These are phyloP conservation scores for Panthera leo DNA, from an alignment of 2,113 vertebrate species.

Conservation along the genomic window DNA sequence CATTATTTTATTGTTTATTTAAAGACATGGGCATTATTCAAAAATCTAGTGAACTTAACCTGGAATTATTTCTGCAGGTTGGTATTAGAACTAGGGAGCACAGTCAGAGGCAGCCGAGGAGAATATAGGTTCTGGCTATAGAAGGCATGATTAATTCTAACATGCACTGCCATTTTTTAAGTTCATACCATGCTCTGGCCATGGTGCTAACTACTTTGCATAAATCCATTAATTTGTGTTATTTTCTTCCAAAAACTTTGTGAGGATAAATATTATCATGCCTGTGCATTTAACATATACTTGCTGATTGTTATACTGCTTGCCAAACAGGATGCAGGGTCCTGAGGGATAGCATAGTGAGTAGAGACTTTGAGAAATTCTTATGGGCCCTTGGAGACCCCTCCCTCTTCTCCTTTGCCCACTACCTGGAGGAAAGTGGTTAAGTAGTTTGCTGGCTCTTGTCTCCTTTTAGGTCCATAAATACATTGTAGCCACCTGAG, in stretches of 20 bases:
- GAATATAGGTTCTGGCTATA: not conserved
- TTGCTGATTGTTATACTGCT: not conserved
- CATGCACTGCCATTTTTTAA: not conserved
- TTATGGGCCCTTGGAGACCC: not conserved
- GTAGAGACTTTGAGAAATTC: not conserved
- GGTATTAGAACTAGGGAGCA: not conserved
- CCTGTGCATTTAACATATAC: not conserved
- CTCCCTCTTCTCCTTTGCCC: not conserved
- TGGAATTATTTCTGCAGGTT: conserved; percentile 9
- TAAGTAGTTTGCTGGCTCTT: not conserved
- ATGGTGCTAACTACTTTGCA: not conserved
- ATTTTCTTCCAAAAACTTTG: not conserved
- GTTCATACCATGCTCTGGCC: not conserved
- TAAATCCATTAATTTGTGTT: not conserved
- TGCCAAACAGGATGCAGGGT: not conserved
- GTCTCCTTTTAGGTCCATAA: not conserved
- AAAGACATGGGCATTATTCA: not conserved
- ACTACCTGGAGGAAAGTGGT: not conserved
- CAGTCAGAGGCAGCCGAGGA: not conserved
- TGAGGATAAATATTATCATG: not conserved
- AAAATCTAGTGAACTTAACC: not conserved
- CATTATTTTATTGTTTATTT: conserved; percentile 17
- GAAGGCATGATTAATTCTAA: not conserved
- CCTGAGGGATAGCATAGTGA: not conserved
- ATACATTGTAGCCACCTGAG: not conserved